Evolutionary conservation across 2,888 invertebrate genomes (phyloP).

Genomic region (Prosopocoilus inquinatus): DNA sequence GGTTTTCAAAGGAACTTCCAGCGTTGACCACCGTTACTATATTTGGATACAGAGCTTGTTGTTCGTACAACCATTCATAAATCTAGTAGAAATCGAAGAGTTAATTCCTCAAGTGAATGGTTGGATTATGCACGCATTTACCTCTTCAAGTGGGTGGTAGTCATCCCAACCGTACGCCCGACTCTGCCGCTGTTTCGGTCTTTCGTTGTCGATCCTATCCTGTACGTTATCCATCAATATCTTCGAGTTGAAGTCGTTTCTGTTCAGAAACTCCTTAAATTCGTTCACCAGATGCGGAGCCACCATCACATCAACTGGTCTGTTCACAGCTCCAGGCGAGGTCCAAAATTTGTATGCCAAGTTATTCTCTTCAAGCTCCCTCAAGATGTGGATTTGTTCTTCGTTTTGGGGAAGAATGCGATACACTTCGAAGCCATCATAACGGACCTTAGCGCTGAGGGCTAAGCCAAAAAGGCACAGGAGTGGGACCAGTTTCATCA

Average conservation of each 20-base stretch:
- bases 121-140: background rate
- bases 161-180: slow-evolving; percentile 55
- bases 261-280: slow-evolving; percentile 50
- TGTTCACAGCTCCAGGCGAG: slow-evolving; percentile 41
- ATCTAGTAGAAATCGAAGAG: slow-evolving; percentile 46
- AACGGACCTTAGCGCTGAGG: slow-evolving; percentile 2
- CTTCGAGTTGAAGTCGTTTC: slow-evolving; percentile 45
- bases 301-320: slow-evolving; percentile 58
- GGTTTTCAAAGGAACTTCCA: slow-evolving; percentile 60
- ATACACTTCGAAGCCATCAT: slow-evolving; percentile 36
- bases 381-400: slow-evolving; percentile 46
- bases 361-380: slow-evolving; percentile 42
- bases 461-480: too few species aligned
- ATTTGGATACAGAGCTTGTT: slow-evolving; percentile 54
- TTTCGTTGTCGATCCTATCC: slow-evolving; percentile 35
- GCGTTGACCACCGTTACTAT: slow-evolving; percentile 54
- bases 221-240: slow-evolving; percentile 60
- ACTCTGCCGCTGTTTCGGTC: slow-evolving; percentile 28
- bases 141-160: slow-evolving; percentile 57
- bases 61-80: slow-evolving; percentile 57
- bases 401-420: slow-evolving; percentile 31
- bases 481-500: too few species aligned
- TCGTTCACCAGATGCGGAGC: slow-evolving; percentile 52
- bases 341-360: slow-evolving; percentile 50
- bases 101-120: background rate